Evolutionary conservation across 2,113 vertebrate species (phyloP), one percentile per base, ranked within the genome.

Genomic region (Hippocampus comes): DNA sequence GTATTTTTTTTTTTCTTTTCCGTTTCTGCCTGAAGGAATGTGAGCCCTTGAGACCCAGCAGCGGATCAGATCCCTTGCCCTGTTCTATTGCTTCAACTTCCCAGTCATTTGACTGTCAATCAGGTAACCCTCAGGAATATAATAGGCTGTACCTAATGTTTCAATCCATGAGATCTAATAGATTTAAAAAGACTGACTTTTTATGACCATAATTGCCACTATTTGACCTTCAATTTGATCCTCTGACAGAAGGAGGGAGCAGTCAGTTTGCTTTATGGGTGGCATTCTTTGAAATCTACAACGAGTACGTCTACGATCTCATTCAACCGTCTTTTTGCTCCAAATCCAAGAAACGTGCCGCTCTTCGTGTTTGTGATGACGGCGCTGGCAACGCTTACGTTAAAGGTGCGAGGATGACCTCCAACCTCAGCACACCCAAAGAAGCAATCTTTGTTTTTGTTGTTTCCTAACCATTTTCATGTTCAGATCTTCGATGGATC

Each of bases 271-370:
- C 93, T 2, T 82, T 96, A 10, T 97, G 95, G 95, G 90, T 97
- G 78, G 92, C 93, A 0, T 97, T 93, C 80, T 96, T 92, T 89
- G 95, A 97, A 82, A 94, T 96, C 79, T 96, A 97, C 85, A 97
- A 97, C 1, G 95, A 97, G 78, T 91, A 89, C 3, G 91, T 96
- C 9, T 95, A 94, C 7, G 96, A 97, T 61, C 86, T 97, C 4
- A 83, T 97, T 30, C 92, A 89, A 69, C 64, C 85, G 0, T 53
- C 89, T 0, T 78, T 90, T 25, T 51, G 84, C 61, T 83, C 86
- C 2, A 95, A 92, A 84, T 66, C 82, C 46, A 94, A 93, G 74
- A 95, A 92, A 51, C 93, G 95, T 0, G 76, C 89, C 46, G 81
- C 91, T 30, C 81, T 96, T 34, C 90, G 94, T 5, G 91, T 96